Evolutionary conservation across 2,888 invertebrate genomes (phyloP).

Genomic region (Timema cristinae): DNA sequence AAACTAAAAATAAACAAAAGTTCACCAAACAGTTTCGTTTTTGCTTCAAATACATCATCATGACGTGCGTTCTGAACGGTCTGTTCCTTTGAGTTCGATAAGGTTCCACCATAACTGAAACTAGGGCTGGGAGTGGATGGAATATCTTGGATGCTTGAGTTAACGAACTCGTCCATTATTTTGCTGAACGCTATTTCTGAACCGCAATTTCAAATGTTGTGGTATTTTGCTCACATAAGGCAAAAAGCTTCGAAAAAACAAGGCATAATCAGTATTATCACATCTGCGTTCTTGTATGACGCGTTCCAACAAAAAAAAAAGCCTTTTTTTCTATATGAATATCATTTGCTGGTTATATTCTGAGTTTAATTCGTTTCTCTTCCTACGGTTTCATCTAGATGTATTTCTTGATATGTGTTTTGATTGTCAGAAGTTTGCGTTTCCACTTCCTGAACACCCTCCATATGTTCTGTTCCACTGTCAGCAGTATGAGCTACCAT

Average conservation of each 20-base stretch:
- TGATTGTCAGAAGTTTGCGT: background rate
- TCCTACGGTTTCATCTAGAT: background rate
- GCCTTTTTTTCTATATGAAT: background rate
- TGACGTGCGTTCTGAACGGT: background rate
- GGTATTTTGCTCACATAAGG: background rate
- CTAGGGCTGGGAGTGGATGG: constrained; percentile 3
- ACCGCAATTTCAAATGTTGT: background rate
- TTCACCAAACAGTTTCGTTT: too few relatives aligned
- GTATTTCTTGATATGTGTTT: background rate
- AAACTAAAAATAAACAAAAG: too few relatives aligned
- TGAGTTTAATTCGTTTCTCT: background rate
- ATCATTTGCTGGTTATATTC: background rate
- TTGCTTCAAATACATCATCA: too few relatives aligned
- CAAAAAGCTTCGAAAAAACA: constrained; percentile 8
- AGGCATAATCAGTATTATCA: background rate
- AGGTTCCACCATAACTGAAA: background rate
- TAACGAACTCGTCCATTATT: background rate
- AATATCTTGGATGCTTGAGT: background rate
- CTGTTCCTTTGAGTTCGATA: background rate
- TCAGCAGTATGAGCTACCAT: background rate
- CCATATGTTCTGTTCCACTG: background rate
- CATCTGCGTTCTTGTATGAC: background rate
- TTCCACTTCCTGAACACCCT: constrained; percentile 1
- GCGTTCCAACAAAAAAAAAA: background rate
- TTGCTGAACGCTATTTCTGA: background rate